Percentiles rank a stretch among this genome's conserved stretches.
Evolutionary conservation across 2,797 vertebrate genomes (phyloP).

Genomic region (Vespertilio murinus): DNA sequence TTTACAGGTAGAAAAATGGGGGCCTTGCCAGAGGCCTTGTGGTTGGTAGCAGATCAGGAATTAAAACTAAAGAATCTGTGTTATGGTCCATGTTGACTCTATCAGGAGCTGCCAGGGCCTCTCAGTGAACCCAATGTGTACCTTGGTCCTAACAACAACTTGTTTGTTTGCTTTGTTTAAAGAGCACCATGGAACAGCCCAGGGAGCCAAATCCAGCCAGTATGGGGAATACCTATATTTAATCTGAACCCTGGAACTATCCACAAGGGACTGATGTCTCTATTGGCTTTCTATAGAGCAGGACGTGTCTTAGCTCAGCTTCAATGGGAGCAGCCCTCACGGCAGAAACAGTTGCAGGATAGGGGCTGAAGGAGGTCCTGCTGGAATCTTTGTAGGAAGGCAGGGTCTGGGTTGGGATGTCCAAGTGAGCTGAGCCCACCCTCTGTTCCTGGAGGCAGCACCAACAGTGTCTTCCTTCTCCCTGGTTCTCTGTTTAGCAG

Average conservation of each 20-base stretch:
- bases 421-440: background rate
- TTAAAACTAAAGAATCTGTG: conserved; percentile 24
- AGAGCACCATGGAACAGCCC: background rate
- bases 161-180: conserved; percentile 17
- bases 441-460: background rate
- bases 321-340: background rate
- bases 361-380: background rate
- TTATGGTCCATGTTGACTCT: conserved; percentile 19
- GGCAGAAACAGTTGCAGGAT: background rate
- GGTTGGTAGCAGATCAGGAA: conserved; percentile 25
- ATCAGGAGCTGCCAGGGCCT: conserved; percentile 3
- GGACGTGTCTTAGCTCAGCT: background rate
- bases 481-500: background rate
- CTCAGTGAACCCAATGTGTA: background rate
- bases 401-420: background rate
- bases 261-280: background rate
- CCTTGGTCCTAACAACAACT: background rate
- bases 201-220: background rate
- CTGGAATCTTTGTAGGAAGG: background rate
- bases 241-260: background rate
- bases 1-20: conserved; percentile 44
- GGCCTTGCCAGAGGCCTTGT: conserved; percentile 17
- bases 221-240: background rate
- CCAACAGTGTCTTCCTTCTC: background rate
- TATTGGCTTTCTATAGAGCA: background rate